Evolutionary conservation across 2,888 invertebrate genomes (phyloP).

Genomic region (Calliphora vomitoria): DNA sequence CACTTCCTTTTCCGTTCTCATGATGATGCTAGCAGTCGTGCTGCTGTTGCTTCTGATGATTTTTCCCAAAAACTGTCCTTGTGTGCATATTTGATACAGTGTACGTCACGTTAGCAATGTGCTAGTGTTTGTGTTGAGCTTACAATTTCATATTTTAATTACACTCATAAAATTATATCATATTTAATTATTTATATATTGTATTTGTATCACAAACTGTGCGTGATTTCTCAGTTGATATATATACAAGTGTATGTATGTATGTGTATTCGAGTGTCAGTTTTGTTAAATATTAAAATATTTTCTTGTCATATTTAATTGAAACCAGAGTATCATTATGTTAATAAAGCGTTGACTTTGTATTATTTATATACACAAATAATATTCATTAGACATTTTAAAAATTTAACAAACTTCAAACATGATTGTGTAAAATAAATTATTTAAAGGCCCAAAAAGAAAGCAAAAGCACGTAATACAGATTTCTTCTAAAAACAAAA

Average conservation of each 20-base stretch:
- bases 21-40: neutral
- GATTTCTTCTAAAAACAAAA: neutral
- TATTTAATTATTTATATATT: constrained; percentile 62
- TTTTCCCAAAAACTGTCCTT: constrained; percentile 32
- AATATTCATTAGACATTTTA: constrained; percentile 18
- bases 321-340: constrained; percentile 69
- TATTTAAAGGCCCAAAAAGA: neutral
- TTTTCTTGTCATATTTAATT: constrained; percentile 67
- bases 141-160: constrained; percentile 67
- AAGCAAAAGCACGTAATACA: neutral
- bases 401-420: constrained; percentile 15
- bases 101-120: neutral
- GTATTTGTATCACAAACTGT: constrained; percentile 6
- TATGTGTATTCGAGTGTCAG: neutral
- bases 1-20: neutral
- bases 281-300: constrained; percentile 39
- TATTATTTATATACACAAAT: neutral
- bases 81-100: neutral
- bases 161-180: constrained; percentile 60
- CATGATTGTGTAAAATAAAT: constrained; percentile 2
- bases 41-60: neutral
- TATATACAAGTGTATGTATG: neutral
- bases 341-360: constrained; percentile 56
- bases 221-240: neutral
- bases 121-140: neutral